Evolutionary conservation across 53 echinoderm and acorn worm species (phyloP), one percentile per base, ranked within the genome.

Genomic region (Antedon mediterranea): DNA sequence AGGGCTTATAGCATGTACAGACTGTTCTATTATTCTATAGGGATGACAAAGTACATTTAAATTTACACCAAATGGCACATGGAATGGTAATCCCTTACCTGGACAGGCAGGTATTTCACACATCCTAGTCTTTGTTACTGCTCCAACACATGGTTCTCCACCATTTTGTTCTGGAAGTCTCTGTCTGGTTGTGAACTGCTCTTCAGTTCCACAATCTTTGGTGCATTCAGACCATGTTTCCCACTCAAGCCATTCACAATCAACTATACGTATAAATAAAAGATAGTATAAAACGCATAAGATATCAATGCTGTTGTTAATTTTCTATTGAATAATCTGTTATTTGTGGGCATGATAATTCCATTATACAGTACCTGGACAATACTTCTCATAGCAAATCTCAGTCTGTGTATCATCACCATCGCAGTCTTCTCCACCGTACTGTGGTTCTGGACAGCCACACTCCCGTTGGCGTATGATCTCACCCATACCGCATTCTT

Each of bases 371-470:
- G 37, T 85, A 88, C 88, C 75, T 74, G 88, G 88, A 76, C 88
- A 88, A 5, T 81, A 80, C 23, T 41, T 41, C 0, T 71, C 4
- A 27, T 78, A 78, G 73, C 88, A 88, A 0, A 20, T 30, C 29
- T 75, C 41, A 0, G 82, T 78, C 79, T 88, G 82, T n/a, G 32
- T 42, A 71, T 27, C 79, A 41, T 81, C 78, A 27, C 88, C 88
- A 42, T 82, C 44, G 37, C 88, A 88, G 0, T 82, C 82, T 28
- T 82, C 73, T 31, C 88, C 88, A 0, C 88, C 88, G 72, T 88
- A 78, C 34, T 77, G 30, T 7, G 88, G 75, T 42, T 78, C 82
- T 33, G 76, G 82, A 70, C 85, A 85, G 42, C 41, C 82, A 57
- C 88, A 88, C 8, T 75, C 70, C 9, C 88, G 43, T 9, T 34